phyloP scores from a whole-genome alignment of 2,113 vertebrate genomes.

The Ammodytes dubius region DNA sequence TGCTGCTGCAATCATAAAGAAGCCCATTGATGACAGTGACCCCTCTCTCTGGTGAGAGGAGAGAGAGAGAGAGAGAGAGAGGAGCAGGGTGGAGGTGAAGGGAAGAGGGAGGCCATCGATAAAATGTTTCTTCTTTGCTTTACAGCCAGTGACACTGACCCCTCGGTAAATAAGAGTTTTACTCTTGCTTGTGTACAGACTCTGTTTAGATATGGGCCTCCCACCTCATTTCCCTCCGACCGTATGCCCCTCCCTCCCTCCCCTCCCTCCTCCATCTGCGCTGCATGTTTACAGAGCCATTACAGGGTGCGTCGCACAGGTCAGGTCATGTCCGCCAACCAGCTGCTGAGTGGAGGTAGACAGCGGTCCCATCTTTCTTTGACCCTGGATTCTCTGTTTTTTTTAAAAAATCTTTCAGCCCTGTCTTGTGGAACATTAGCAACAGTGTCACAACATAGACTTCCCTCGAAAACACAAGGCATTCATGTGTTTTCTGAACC shows the following conservation, averaged over 20 bases:
- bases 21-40: constrained; percentile 72
- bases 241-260: constrained; percentile 26
- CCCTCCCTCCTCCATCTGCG: constrained; percentile 41
- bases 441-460: constrained; percentile 50
- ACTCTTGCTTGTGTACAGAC: constrained; percentile 33
- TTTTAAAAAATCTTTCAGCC: constrained; percentile 35
- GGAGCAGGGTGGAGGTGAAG: constrained; percentile 19
- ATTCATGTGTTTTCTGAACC: constrained; percentile 57
- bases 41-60: constrained; percentile 52
- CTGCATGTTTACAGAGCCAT: constrained; percentile 62
- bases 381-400: constrained; percentile 36
- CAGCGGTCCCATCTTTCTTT: constrained; percentile 47
- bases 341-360: constrained; percentile 61
- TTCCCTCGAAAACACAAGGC: constrained; percentile 49
- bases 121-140: constrained; percentile 60
- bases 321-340: constrained; percentile 65
- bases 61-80: not conserved
- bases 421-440: constrained; percentile 49
- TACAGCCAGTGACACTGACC: constrained; percentile 49
- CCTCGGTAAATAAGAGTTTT: constrained; percentile 54
- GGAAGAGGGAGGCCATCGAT: constrained; percentile 46
- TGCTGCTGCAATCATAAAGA: constrained; percentile 65
- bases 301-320: constrained; percentile 58
- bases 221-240: constrained; percentile 32
- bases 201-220: constrained; percentile 47